phyloP scores from a whole-genome alignment of 2,113 vertebrate genomes.

The Anoura caudifer region DNA sequence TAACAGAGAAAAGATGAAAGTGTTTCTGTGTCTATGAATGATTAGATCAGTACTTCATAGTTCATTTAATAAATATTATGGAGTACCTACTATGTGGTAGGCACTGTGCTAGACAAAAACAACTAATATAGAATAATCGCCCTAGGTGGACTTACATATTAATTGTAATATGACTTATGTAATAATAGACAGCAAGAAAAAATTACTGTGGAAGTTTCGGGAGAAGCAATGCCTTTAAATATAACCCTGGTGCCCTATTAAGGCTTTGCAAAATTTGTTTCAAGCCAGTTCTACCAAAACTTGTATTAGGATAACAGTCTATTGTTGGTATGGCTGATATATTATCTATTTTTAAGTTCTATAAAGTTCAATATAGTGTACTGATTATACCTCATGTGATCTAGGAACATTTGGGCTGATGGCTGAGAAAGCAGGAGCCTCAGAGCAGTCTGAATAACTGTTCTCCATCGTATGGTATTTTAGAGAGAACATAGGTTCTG shows the following conservation, averaged over 20 bases:
- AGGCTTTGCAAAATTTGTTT: neutral
- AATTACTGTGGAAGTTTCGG: neutral
- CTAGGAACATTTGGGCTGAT: neutral
- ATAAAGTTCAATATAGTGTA: neutral
- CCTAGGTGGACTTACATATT: neutral
- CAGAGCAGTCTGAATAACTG: neutral
- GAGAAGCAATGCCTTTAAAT: neutral
- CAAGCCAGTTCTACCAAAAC: neutral
- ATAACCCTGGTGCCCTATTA: neutral
- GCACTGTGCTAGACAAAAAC: neutral
- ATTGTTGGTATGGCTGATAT: neutral
- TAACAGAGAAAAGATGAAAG: neutral
- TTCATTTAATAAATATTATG: conserved; percentile 1
- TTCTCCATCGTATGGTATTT: neutral
- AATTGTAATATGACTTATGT: neutral
- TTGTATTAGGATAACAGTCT: neutral
- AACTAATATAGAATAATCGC: neutral
- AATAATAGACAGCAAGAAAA: neutral
- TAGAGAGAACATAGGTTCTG: conserved; percentile 3
- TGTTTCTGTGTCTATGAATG: neutral
- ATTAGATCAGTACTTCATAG: neutral
- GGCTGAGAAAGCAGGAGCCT: neutral
- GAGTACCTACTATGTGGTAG: neutral
- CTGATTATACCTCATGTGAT: neutral
- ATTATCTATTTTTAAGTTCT: neutral